Evolutionary conservation across 2,113 vertebrate genomes (phyloP), one percentile per base, ranked within the genome.

Genomic region (Sphyrna mokarran): DNA sequence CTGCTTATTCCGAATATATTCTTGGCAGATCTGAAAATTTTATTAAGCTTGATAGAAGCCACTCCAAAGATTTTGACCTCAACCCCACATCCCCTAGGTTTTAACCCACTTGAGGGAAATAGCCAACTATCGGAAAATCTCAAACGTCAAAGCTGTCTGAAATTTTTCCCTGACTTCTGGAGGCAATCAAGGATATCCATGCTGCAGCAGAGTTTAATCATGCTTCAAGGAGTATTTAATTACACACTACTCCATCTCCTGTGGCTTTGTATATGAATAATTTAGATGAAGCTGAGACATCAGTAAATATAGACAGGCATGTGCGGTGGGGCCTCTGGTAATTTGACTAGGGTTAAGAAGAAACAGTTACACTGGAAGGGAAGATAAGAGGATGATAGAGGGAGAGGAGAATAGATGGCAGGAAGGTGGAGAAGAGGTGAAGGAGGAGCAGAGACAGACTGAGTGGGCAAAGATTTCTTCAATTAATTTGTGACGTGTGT

Each of bases 111-210:
- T 80, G 76, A 80, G 76, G n/a, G 11, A n/a, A 80, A n/a, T 80
- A 3, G 13, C 13, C 33, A 80, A 16, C 33, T n/a, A 37, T 37
- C 10, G 33, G 33, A 33, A 80, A 80, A 80, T 80, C 76, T 37
- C 76, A 80, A 37, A 80, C 3, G 63, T 37, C 76, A 80, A 80
- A 80, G n/a, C 76, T 80, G 11, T 37, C 11, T 3, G 13, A 80
- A 80, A 80, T 80, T 80, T 80, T n/a, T 78, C 76, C 76, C 76
- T 80, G 33, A 80, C 76, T n/a, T 80, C 76, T 80, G 76, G 33
- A 80, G 33, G 76, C 33, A n/a, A 37, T 13, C 76, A 80, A 80
- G 33, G 13, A n/a, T 80, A 37, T 37, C 76, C 33, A 33, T 33
- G 76, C 76, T 4, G 33, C 3, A 80, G 76, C 76, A 80, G 76